Percentiles rank a stretch among this genome's conserved stretches.
These are phyloP conservation scores for Amblyornis subalaris DNA, from an alignment of 2,113 vertebrate species.

Conservation along the genomic window DNA sequence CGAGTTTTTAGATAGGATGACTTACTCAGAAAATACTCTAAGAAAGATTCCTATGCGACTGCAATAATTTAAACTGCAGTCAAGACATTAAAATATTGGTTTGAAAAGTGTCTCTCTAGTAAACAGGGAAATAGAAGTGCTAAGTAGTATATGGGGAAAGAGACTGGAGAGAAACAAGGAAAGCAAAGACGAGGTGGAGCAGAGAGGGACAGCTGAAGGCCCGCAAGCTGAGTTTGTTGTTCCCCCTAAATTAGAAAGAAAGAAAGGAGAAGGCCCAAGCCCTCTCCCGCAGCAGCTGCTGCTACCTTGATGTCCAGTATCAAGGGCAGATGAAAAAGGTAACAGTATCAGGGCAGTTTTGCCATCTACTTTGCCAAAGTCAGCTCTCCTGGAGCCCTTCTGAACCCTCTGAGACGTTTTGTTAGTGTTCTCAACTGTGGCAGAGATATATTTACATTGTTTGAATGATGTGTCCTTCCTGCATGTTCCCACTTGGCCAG, in stretches of 20 bases:
- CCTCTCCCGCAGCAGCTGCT: not conserved
- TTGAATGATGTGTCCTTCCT: slow-evolving; percentile 10
- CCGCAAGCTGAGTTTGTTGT: not conserved
- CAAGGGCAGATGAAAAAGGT: not conserved
- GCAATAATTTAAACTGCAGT: not conserved
- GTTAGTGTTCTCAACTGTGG: not conserved
- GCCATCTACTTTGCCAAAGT: not conserved
- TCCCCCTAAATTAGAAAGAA: not conserved
- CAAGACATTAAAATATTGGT: not conserved
- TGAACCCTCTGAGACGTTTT: not conserved
- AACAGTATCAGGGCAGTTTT: not conserved
- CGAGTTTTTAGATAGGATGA: not conserved
- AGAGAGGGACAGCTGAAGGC: not conserved
- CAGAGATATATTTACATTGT: not conserved
- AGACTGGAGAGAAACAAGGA: not conserved
- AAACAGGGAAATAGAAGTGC: not conserved
- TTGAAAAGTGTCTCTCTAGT: not conserved
- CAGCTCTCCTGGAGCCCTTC: not conserved
- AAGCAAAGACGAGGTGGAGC: not conserved
- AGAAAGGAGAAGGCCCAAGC: not conserved
- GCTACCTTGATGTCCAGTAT: not conserved
- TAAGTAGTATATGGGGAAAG: not conserved
- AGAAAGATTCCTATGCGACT: not conserved
- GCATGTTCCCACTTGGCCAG: not conserved
- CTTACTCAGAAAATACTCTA: not conserved